Evolutionary conservation across 2,888 invertebrate genomes (phyloP).

Genomic region (Caradrina kadenii): DNA sequence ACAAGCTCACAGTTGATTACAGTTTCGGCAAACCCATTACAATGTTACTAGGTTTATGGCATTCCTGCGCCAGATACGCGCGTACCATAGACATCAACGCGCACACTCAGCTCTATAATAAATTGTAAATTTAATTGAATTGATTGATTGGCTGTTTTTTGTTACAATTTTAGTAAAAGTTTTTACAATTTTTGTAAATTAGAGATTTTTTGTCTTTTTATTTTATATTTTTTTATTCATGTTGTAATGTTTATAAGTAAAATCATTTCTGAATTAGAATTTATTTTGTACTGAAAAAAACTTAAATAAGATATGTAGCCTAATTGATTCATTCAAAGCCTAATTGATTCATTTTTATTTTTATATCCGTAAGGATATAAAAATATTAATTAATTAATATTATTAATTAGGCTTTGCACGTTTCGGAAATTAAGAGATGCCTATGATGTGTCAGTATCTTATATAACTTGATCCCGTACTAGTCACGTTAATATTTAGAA

Average conservation of each 20-base stretch:
- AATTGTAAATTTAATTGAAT: slow-evolving; percentile 2
- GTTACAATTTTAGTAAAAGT: slow-evolving; percentile 1
- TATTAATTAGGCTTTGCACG: too few relatives aligned
- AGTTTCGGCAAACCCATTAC: slow-evolving; percentile 39
- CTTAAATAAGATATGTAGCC: too few relatives aligned
- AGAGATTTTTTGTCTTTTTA: too few relatives aligned
- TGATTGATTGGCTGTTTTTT: background rate
- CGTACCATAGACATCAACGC: slow-evolving; percentile 57
- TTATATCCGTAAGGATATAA: too few relatives aligned
- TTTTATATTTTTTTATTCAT: too few relatives aligned
- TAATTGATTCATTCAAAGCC: too few relatives aligned
- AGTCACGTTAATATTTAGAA: background rate
- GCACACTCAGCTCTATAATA: background rate
- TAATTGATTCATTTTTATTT: too few relatives aligned
- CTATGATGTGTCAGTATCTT: too few relatives aligned
- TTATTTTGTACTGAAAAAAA: too few relatives aligned
- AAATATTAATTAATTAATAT: too few relatives aligned
- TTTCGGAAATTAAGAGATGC: background rate
- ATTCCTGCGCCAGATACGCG: slow-evolving; percentile 52
- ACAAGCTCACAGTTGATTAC: slow-evolving; percentile 16
- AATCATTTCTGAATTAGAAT: too few relatives aligned
- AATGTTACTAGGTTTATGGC: slow-evolving; percentile 61
- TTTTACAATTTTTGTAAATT: background rate
- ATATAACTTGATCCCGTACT: background rate
- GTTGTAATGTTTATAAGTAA: too few relatives aligned